Conservation (phyloP, 2,113 vertebrate species). For the Sphaerodactylus townsendi region DNA sequence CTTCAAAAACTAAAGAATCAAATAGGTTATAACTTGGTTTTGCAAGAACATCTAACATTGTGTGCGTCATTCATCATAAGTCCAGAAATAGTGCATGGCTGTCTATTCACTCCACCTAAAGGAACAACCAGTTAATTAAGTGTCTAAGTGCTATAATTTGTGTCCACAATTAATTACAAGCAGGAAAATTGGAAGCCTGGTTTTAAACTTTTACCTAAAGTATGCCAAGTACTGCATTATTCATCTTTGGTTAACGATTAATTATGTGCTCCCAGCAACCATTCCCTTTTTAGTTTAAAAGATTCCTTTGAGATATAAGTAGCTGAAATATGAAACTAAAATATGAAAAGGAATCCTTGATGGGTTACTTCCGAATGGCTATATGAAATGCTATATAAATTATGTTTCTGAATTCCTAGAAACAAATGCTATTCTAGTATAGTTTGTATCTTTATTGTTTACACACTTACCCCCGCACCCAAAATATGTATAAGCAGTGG, state of each 20-base stretch:
- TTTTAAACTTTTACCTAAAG: background rate
- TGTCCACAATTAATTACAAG: conserved; percentile 9
- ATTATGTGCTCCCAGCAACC: background rate
- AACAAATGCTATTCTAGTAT: background rate
- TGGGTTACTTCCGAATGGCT: background rate
- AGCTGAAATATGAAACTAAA: background rate
- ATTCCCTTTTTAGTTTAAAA: background rate
- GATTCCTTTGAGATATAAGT: background rate
- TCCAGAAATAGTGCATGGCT: background rate
- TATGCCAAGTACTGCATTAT: conserved; percentile 9
- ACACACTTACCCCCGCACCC: too few relatives aligned
- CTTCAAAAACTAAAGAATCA: conserved; percentile 40
- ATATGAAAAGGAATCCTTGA: conserved; percentile 4
- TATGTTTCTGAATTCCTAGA: conserved; percentile 1
- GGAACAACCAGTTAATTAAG: conserved; percentile 39
- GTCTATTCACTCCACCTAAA: background rate
- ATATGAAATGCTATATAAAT: background rate
- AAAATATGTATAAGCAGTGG: too few relatives aligned
- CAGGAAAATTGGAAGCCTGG: conserved; percentile 3
- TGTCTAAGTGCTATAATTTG: background rate
- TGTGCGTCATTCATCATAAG: conserved; percentile 32
- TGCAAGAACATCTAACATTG: conserved; percentile 23
- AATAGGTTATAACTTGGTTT: conserved; percentile 37
- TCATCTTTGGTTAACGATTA: background rate
- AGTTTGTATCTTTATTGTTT: background rate